Conservation (phyloP, 2,888 invertebrate genomes). For the Callyntrura sp. region DNA sequence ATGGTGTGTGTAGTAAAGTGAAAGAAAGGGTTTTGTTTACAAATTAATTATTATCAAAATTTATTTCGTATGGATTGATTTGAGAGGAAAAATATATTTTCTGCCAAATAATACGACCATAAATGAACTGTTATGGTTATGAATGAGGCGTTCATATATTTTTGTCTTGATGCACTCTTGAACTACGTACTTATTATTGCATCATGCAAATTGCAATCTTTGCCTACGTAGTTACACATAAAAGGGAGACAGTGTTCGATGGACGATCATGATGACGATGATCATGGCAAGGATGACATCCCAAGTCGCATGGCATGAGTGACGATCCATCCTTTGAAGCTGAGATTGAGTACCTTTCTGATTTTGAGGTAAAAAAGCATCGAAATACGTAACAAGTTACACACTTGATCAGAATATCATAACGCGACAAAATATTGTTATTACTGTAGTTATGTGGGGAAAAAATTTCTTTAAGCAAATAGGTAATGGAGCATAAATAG, state of each 20-base stretch:
- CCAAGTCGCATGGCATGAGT: neutral
- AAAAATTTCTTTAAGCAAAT: neutral
- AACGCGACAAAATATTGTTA: too few species aligned
- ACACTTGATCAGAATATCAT: too few species aligned
- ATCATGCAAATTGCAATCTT: neutral
- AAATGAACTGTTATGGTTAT: neutral
- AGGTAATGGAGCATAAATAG: neutral
- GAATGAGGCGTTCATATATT: conserved; percentile 6
- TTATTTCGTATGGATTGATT: neutral
- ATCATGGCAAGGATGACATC: neutral
- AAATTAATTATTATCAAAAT: too few species aligned
- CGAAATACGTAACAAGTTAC: too few species aligned
- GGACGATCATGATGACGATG: neutral
- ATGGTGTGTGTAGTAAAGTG: neutral
- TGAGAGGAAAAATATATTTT: neutral
- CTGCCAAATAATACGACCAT: neutral
- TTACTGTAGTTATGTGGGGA: neutral
- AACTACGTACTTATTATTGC: neutral
- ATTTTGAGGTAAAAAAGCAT: too few species aligned
- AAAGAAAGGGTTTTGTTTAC: neutral
- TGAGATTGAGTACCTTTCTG: too few species aligned
- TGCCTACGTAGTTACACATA: neutral
- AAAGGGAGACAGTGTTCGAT: neutral
- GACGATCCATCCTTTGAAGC: too few species aligned
- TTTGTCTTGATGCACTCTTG: neutral